Evolutionary conservation across 2,113 vertebrate genomes (phyloP).

Genomic region (Pardalotus punctatus): DNA sequence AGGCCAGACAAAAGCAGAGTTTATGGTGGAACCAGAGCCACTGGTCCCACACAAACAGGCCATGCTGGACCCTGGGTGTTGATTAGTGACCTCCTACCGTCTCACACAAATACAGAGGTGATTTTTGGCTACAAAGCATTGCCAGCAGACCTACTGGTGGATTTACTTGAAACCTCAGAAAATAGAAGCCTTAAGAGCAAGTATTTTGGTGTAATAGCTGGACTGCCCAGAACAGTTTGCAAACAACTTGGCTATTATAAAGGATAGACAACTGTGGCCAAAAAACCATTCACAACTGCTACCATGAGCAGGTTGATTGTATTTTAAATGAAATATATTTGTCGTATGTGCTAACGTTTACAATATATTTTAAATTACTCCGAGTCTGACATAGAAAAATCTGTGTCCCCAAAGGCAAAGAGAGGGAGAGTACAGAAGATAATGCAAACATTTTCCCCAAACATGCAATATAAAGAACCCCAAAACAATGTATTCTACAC

Average conservation of each 20-base stretch:
- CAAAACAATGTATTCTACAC: background rate
- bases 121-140: background rate
- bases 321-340: background rate
- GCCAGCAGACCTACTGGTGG: accelerated
- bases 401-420: background rate
- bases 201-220: background rate
- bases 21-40: background rate
- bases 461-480: background rate
- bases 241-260: background rate
- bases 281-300: background rate
- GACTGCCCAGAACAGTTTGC: background rate
- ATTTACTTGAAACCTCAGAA: background rate
- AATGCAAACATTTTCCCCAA: background rate
- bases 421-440: background rate
- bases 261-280: background rate
- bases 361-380: background rate
- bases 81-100: background rate
- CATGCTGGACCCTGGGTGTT: background rate
- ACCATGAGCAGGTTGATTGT: background rate
- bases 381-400: background rate
- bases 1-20: background rate
- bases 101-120: background rate
- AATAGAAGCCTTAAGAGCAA: background rate
- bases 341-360: background rate
- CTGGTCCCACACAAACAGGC: background rate